Evolutionary conservation across 1,140 invertebrate species (phyloP), one percentile per base, ranked within the genome.

Genomic region (Brachionus manjavacas): DNA sequence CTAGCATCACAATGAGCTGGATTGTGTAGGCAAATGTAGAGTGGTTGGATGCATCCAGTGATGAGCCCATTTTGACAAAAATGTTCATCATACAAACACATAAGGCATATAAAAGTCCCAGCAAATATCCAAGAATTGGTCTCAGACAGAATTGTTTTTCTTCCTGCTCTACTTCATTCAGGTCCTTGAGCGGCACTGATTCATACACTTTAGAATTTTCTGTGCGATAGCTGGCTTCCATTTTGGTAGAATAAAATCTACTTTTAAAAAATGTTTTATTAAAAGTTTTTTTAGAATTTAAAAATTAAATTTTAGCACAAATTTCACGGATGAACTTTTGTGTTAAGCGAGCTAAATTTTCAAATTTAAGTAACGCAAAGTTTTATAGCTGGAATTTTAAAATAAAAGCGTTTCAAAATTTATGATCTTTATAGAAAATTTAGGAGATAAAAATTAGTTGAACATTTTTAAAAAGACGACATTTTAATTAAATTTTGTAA

Each of bases 11-110:
- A 35, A 81, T 39, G 3, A 81, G 25, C 49, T 81, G 79, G 28
- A 81, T 20, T n/a, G 39, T 39, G 35, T 64, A 81, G 16, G 46
- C 46, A 4, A 79, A 49, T 28, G 52, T 35, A 11, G 76, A 79
- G 23, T 79, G 76, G 25, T 79, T 79, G 16, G 76, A 52, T 14
- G 46, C 76, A 35, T 79, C 76, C 6, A 79, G 35, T 28, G 41
- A 25, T 9, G 76, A 46, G 8, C 39, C 76, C 76, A 79, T 79
- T 79, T 79, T 79, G 39, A 60, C 76, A 52, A 79, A 52, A n/a
- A 79, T 60, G 16, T 79, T 79, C 46, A 52, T 60, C 43, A 79
- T 14, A 16, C 76, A 79, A 12, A 79, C 46, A 7, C 39, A 52
- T 3, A 79, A n/a, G 11, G 46, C 76, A 16, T 79, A 79, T 3